Evolutionary conservation across 2,113 vertebrate species (phyloP), one percentile per base, ranked within the genome.

Genomic region (Catharus fuscescens): DNA sequence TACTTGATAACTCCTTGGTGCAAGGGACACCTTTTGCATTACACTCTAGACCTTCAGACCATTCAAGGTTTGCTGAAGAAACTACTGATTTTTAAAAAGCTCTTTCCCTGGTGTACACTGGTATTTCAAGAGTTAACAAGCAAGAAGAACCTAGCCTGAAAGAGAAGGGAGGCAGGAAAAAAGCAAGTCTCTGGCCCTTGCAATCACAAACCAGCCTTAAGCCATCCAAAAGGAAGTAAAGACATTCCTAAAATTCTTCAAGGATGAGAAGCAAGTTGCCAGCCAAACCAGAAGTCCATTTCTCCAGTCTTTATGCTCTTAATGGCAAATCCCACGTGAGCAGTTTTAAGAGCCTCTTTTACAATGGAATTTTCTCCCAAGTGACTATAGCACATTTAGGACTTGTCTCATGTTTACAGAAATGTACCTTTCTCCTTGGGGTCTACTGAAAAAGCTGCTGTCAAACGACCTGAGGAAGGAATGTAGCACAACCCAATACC

Each of bases 161-260:
- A 80, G 73, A 93, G 67, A 86, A 66, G 65, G 14, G 29, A 87
- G 84, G 71, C 77, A 95, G 95, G 89, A 90, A 95, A 77, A 94
- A 93, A 88, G 90, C 71, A 91, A 88, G 61, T 81, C 47, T 93
- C 64, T 77, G 74, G 81, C 25, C 78, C 45, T 76, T 74, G 73
- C 54, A 92, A 77, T 89, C 79, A 61, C 71, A 87, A 86, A 96
- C 81, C 78, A 84, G 80, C 91, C 88, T 89, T 91, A 87, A 96
- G 90, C 67, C 36, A 53, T 84, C 44, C 76, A 44, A 95, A 94
- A 96, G 97, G 96, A 97, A 97, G 95, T 76, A 60, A 66, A 95
- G 66, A 93, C 95, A 97, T 97, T 97, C 97, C 92, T 97, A 93
- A 95, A 88, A 97, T 97, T 97, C 95, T 92, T 97, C 1, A 6